Conservation (phyloP, 2,888 invertebrate genomes). For the Melieria picta region DNA sequence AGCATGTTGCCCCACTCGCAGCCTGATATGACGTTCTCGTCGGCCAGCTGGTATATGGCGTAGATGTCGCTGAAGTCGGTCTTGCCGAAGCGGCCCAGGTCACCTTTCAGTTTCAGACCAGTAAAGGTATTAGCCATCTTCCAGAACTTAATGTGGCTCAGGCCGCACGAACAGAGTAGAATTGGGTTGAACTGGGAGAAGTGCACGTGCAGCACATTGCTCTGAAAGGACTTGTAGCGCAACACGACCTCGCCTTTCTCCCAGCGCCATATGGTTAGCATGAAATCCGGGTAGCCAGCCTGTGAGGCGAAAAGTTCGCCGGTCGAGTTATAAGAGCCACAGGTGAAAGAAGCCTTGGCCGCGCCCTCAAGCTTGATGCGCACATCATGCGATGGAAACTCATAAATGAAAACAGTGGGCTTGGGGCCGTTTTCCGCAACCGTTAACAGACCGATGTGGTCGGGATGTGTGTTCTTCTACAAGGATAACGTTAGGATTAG, state of each 20-base stretch:
- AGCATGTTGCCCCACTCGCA: constrained; percentile 92
- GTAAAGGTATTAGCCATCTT: constrained; percentile 93
- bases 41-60: constrained; percentile 85
- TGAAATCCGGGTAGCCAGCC: constrained; percentile 86
- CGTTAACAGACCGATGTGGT: constrained; percentile 74
- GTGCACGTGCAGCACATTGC: constrained; percentile 80
- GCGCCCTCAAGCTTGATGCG: constrained; percentile 80
- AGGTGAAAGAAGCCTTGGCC: constrained; percentile 77
- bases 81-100: constrained; percentile 90
- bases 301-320: constrained; percentile 78
- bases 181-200: constrained; percentile 86
- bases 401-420: constrained; percentile 84
- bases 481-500: constrained; percentile 38
- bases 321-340: constrained; percentile 81
- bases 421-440: constrained; percentile 82
- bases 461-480: constrained; percentile 73
- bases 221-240: constrained; percentile 83
- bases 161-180: constrained; percentile 80
- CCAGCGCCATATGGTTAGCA: constrained; percentile 93
- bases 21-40: constrained; percentile 89
- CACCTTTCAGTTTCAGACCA: constrained; percentile 87
- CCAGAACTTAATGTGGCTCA: constrained; percentile 90
- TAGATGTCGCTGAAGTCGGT: constrained; percentile 91
- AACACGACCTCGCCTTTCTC: constrained; percentile 77
- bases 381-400: constrained; percentile 83